These are phyloP conservation scores for Calcarius lapponicus DNA, from an alignment of 2,797 vertebrate species.

Conservation along the genomic window DNA sequence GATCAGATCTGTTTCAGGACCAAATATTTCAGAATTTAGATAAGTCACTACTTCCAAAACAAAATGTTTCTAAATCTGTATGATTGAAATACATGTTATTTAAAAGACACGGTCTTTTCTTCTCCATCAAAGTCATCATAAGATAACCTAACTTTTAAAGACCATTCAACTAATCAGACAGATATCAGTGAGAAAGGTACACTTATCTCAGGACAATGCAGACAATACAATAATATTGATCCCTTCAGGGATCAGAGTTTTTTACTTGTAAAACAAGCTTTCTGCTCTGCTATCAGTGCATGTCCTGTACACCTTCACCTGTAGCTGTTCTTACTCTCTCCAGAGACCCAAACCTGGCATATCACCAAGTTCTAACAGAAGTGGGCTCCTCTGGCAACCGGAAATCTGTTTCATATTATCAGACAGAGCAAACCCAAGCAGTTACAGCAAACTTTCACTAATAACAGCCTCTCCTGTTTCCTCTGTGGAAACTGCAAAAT, in stretches of 20 bases:
- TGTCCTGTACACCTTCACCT: neutral
- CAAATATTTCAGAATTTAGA: conserved; percentile 34
- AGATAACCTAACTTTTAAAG: neutral
- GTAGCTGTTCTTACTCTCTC: conserved; percentile 56
- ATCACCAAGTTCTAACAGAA: conserved; percentile 78
- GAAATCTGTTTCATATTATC: conserved; percentile 83
- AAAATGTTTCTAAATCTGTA: conserved; percentile 74
- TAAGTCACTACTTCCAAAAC: conserved; percentile 81
- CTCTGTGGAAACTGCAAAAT: conserved; percentile 81
- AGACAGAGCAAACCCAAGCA: conserved; percentile 87
- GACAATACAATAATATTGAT: neutral
- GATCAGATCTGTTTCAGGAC: neutral
- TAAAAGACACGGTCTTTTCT: conserved; percentile 81
- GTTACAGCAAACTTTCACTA: conserved; percentile 66
- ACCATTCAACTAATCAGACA: neutral
- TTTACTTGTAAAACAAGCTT: conserved; percentile 83
- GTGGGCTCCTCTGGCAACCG: conserved; percentile 84
- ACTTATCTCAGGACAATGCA: conserved; percentile 57
- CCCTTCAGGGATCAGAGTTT: conserved; percentile 43
- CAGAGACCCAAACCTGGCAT: conserved; percentile 84
- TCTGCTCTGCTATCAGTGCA: conserved; percentile 83
- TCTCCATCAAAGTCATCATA: conserved; percentile 36
- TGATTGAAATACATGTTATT: conserved; percentile 78
- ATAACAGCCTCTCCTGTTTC: conserved; percentile 67
- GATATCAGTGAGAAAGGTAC: conserved; percentile 65